These are phyloP conservation scores for Ctenicera cuprea DNA, from an alignment of 2,888 invertebrate species.

Conservation along the genomic window DNA sequence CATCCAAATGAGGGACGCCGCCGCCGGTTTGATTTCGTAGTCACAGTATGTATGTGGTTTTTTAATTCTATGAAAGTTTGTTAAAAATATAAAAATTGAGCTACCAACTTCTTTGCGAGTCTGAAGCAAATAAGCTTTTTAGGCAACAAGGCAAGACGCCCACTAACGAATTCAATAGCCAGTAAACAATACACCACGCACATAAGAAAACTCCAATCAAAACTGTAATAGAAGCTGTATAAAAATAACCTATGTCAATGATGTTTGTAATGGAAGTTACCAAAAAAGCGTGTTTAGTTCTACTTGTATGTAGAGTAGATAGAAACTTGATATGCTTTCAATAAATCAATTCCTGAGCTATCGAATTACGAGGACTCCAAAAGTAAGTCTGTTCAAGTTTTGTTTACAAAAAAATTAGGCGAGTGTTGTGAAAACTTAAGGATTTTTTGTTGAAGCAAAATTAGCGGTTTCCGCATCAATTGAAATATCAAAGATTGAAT, in stretches of 20 bases:
- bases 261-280: not conserved
- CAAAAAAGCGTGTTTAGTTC: not conserved
- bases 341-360: not conserved
- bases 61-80: too few relatives aligned
- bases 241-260: not conserved
- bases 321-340: constrained; percentile 2
- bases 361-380: too few relatives aligned
- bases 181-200: constrained; percentile 18
- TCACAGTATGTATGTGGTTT: too few relatives aligned
- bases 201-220: constrained; percentile 6
- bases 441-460: too few relatives aligned
- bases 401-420: too few relatives aligned
- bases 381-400: too few relatives aligned
- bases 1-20: too few relatives aligned
- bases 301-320: not conserved
- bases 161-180: constrained; percentile 1
- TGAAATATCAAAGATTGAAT: too few relatives aligned
- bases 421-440: too few relatives aligned
- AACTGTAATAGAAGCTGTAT: not conserved
- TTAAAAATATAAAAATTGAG: too few relatives aligned
- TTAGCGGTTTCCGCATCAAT: too few relatives aligned
- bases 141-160: constrained; percentile 4
- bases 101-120: not conserved
- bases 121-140: constrained; percentile 6
- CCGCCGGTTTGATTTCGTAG: too few relatives aligned